These are phyloP conservation scores for Drosophila sproati DNA, from an alignment of 1,140 invertebrate genomes.

Conservation along the genomic window DNA sequence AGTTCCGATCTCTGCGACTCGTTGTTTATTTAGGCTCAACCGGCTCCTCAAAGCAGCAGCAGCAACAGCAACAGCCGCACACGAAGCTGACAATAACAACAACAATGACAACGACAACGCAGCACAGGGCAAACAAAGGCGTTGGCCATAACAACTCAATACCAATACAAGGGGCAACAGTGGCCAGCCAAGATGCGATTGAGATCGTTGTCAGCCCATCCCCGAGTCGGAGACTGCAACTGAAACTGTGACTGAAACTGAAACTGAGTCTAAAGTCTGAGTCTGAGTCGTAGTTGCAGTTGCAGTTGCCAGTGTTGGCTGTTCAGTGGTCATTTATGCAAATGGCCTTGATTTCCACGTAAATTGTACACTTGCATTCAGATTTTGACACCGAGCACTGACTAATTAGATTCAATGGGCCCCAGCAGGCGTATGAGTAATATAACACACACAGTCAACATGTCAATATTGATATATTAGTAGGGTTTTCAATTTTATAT, in stretches of 20 bases:
- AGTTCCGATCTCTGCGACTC: slow-evolving; percentile 43
- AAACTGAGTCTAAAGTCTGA: slow-evolving; percentile 25
- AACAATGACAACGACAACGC: slow-evolving; percentile 37
- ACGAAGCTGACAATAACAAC: slow-evolving; percentile 59
- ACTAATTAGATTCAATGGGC: slow-evolving; percentile 65
- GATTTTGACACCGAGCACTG: slow-evolving; percentile 14
- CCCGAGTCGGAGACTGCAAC: background rate
- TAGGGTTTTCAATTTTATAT: slow-evolving; percentile 6
- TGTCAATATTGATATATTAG: slow-evolving; percentile 55
- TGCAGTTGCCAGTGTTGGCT: background rate
- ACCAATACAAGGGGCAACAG: slow-evolving; percentile 63
- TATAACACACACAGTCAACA: slow-evolving; percentile 63
- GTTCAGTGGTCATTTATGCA: slow-evolving; percentile 66
- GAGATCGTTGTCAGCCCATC: slow-evolving; percentile 34
- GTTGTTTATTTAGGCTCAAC: slow-evolving; percentile 78
- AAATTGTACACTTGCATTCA: slow-evolving; percentile 68
- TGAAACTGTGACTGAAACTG: slow-evolving; percentile 6
- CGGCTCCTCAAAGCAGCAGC: slow-evolving; percentile 56
- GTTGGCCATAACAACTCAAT: slow-evolving; percentile 82
- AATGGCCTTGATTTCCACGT: slow-evolving; percentile 74
- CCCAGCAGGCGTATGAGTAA: slow-evolving; percentile 70
- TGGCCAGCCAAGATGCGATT: slow-evolving; percentile 39
- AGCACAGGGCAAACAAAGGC: slow-evolving; percentile 74
- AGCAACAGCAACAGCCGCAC: slow-evolving; percentile 61
- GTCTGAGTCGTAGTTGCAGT: background rate